Base-by-base conservation (phyloP, 2,888 invertebrate species). In the Onchidella celtica region DNA sequence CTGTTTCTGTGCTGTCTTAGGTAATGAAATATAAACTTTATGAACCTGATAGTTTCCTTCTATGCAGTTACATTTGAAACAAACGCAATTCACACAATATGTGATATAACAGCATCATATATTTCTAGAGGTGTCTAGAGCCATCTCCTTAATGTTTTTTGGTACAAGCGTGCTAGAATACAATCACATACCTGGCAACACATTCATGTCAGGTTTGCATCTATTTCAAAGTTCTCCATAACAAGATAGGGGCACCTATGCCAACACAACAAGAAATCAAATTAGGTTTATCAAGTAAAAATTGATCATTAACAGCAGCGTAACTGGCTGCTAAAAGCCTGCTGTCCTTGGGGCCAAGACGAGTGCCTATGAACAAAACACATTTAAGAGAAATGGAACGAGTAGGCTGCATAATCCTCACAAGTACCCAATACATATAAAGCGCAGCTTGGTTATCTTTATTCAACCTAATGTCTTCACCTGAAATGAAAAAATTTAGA, bases 201-300 rank as follows among this genome's bases (percentile, higher is more conserved):
- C 73, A 79, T 66, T 81, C 79, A 79, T 76, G 76, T 80, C 81
- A 79, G 82, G 84, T 84, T 84, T 82, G 81, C 81, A 84, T 81
- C 79, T 82, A 84, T 84, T 84, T 84, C 84, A 84, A 77, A 79
- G 79, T 73, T 82, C 84, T 80, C 82, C 84, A 79, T 80, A 66
- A 79, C 81, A 81, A 84, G 82, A 85, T 66, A 85, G 79, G 74
- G 85, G 81, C 81, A 85, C 85, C 84, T 86, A 85, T 85, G 79
- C 77, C 80, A 83, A 83, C 72, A 82, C 73, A 82, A 81, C 63
- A 81, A 81, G 74, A 79, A 70, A 84, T 72, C 81, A 76, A 74
- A 82, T 84, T 79, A 84, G 79, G 76, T 75, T 82, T 79, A 75
- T 77, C 57, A 74, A 68, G 40, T 70, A 29, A 76, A 17, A 27